phyloP scores from a whole-genome alignment of 1,140 invertebrate genomes.

The Pygmarrhopalites habei region DNA sequence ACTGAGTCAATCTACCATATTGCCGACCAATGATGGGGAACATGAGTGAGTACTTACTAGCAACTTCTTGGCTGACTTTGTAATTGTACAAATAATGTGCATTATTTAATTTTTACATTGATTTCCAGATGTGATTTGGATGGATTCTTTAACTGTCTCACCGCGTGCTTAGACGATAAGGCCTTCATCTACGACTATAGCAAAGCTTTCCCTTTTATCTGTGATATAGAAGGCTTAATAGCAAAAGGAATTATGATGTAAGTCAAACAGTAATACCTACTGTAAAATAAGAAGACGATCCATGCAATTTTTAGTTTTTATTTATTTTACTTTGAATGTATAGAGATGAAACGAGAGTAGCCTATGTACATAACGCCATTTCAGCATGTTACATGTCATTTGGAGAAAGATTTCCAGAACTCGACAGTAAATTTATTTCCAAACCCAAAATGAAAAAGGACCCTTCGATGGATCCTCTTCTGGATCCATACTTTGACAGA shows the following conservation, averaged over 20 bases:
- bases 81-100: background rate
- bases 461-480: constrained; percentile 21
- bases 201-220: constrained; percentile 28
- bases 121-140: constrained; percentile 20
- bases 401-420: background rate
- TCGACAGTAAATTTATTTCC: background rate
- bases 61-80: background rate
- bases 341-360: constrained; percentile 37
- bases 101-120: background rate
- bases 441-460: background rate
- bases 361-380: constrained; percentile 37
- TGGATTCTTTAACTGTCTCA: constrained; percentile 26
- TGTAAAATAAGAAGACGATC: too few species aligned
- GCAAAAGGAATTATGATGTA: constrained; percentile 32
- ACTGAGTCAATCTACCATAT: constrained; percentile 24
- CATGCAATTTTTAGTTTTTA: too few species aligned
- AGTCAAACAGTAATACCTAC: constrained; percentile 8
- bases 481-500: constrained; percentile 33
- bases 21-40: background rate
- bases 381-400: constrained; percentile 9
- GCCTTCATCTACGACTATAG: constrained; percentile 36
- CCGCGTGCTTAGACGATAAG: constrained; percentile 31
- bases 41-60: constrained; percentile 20
- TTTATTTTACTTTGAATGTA: constrained; percentile 4
- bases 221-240: constrained; percentile 27